Conservation (phyloP, 2,888 invertebrate species). For the Cephus pulcher region DNA sequence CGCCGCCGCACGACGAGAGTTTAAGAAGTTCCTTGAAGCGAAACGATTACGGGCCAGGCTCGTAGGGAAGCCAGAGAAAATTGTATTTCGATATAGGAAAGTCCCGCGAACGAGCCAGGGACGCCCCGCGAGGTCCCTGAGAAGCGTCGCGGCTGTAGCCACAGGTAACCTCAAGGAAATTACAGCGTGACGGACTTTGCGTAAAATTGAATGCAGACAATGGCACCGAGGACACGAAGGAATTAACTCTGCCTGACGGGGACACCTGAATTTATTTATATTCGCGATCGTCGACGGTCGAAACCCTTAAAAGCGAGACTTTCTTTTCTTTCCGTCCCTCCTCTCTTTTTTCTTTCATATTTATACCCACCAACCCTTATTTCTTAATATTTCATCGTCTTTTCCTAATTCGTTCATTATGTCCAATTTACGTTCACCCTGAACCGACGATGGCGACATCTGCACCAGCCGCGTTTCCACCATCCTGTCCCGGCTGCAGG, state of each 20-base stretch:
- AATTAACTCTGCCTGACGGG: neutral
- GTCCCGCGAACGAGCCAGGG: neutral
- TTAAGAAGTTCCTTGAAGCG: neutral
- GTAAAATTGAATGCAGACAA: slow-evolving; percentile 6
- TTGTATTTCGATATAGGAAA: neutral
- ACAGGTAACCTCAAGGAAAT: neutral
- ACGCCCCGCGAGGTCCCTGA: neutral
- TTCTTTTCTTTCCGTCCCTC: neutral
- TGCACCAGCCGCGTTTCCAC: neutral
- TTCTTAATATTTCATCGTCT: neutral
- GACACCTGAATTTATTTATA: neutral
- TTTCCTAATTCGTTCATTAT: neutral
- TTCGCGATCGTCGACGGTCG: neutral
- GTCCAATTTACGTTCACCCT: neutral
- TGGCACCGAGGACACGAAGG: neutral
- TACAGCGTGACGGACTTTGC: neutral
- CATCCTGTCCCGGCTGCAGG: neutral
- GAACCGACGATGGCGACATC: neutral
- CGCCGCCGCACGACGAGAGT: neutral
- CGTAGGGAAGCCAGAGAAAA: neutral
- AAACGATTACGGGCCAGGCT: neutral
- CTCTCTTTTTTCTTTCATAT: too few relatives aligned
- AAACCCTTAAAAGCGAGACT: neutral
- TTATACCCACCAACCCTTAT: neutral
- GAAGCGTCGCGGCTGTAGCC: neutral